Evolutionary conservation across 2,797 vertebrate species (phyloP), one percentile per base, ranked within the genome.

Genomic region (Adelosebastes latens): DNA sequence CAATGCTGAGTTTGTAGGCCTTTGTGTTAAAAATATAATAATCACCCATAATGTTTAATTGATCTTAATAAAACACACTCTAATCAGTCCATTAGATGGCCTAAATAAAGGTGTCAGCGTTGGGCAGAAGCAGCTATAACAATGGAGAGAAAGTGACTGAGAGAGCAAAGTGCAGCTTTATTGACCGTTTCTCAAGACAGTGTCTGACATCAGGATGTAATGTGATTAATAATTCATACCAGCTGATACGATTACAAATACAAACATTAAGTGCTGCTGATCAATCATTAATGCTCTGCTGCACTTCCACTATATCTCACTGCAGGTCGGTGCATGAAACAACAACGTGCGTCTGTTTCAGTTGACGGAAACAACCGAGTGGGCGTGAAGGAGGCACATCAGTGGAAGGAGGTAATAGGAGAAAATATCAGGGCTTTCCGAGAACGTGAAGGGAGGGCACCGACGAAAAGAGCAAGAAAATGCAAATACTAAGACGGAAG

Each of bases 211-310:
- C 34, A 75, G 27, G 39, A 53, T 76, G 20, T 59, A 14, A 34
- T 39, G 10, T 29, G 1, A 69, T 86, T n/a, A 80, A 81, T 82
- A 36, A 85, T 84, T 78, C 29, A 85, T 2, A 62, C 13, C 27
- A 55, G 14, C 66, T 74, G 27, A n/a, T 31, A 3, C 7, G 2
- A 6, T 39, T 52, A 56, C 7, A 42, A 53, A 71, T 71, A 49
- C 52, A 63, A 66, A 29, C 49, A 62, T 18, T 2, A 52, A 34
- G 31, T 13, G 5, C 59, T 25, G 2, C 2, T 10, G 1, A 55
- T 42, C 2, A 8, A 7, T 59, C 13, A 13, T 12, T 5, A 8
- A 20, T 55, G 20, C 4, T 7, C 1, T 13, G 32, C 20, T 59
- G 42, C 27, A 63, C 10, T 29, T 27, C 6, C 9, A 22, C 63